A percentile compares a stretch with the other conserved stretches of the same genome.
Evolutionary conservation across 1,140 invertebrate species (phyloP).

Genomic region (Frieseomelitta varia): DNA sequence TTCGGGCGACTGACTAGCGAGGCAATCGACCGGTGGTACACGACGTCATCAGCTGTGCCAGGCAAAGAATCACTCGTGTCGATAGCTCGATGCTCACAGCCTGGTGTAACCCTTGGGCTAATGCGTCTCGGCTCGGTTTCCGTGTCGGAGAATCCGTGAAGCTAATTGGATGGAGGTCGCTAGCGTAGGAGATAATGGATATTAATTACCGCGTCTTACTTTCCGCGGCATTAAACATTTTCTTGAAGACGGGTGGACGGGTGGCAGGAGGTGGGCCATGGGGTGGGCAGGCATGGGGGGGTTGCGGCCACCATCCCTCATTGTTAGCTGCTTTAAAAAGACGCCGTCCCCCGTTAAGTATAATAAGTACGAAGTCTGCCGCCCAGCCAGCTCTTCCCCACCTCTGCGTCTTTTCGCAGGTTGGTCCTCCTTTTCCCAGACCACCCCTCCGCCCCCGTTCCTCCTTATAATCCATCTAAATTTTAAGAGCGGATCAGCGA

Average conservation of each 20-base stretch:
- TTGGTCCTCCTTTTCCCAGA: slow-evolving; percentile 23
- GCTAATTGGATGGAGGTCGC: slow-evolving; percentile 79
- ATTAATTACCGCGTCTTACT: slow-evolving; percentile 81
- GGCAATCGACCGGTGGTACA: background rate
- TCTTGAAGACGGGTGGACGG: slow-evolving; percentile 67
- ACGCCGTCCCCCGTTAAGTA: slow-evolving; percentile 77
- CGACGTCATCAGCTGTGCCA: background rate
- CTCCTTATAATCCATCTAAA: slow-evolving; percentile 81
- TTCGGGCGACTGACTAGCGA: too few species aligned
- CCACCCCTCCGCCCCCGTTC: background rate
- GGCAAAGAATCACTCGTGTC: background rate
- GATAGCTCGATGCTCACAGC: background rate
- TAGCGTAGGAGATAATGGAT: slow-evolving; percentile 80
- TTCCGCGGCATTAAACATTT: slow-evolving; percentile 82
- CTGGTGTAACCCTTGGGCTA: slow-evolving; percentile 49
- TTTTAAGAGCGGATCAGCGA: slow-evolving; percentile 79
- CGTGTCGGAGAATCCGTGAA: slow-evolving; percentile 62
- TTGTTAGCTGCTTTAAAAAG: slow-evolving; percentile 81
- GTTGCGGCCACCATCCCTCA: slow-evolving; percentile 78
- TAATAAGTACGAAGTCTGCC: slow-evolving; percentile 79
- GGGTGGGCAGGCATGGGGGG: slow-evolving; percentile 17
- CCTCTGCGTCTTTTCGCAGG: slow-evolving; percentile 40
- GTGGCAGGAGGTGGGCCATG: slow-evolving; percentile 1
- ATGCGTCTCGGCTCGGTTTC: slow-evolving; percentile 76
- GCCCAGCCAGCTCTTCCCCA: slow-evolving; percentile 24